Base-by-base conservation (phyloP, 92 coral and sea anemone species). In the Bergia sp. region DNA sequence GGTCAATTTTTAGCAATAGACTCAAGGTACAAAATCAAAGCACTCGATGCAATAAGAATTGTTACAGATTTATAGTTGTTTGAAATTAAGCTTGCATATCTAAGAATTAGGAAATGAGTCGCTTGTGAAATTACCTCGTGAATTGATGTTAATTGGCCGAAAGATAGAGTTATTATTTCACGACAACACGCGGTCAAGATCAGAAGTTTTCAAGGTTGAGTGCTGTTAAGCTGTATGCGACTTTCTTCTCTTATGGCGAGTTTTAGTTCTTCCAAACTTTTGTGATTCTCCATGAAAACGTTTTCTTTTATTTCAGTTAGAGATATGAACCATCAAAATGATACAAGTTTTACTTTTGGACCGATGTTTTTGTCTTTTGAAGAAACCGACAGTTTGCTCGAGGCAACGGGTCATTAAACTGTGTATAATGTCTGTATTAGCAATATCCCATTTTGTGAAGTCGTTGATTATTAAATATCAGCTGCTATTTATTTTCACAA, bases 91-190 rank as follows among this genome's bases (percentile, higher is more conserved):
- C 39, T 44, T 37, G n/a, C 39, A 73, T 45, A 47, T 73, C 71
- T 5, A 55, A 84, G 66, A 45, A 23, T 73, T 84, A 12, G 77
- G 87, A 84, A 84, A 84, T 84, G 79, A 84, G 79, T 84, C 66
- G 66, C 87, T 71, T 21, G 66, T 84, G 87, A 45, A 84, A 84
- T 84, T 69, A 72, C 40, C 79, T 71, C 29, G 53, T 84, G 67
- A 84, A 84, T 84, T 84, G 87, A 69, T 84, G 87, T 84, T 84
- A 84, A 84, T 84, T 84, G 87, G 87, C 78, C 87, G 66, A 84
- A 73, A 71, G 75, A 84, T 84, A 71, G 87, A 84, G 66, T 84
- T 69, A 72, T 84, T 84, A 72, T 71, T 29, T 12, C 87, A 44
- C 77, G 79, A 45, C 79, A 84, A 69, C 87, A 84, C 44, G 87